These are phyloP conservation scores for Anniella stebbinsi DNA, from an alignment of 2,797 vertebrate species.

Conservation along the genomic window DNA sequence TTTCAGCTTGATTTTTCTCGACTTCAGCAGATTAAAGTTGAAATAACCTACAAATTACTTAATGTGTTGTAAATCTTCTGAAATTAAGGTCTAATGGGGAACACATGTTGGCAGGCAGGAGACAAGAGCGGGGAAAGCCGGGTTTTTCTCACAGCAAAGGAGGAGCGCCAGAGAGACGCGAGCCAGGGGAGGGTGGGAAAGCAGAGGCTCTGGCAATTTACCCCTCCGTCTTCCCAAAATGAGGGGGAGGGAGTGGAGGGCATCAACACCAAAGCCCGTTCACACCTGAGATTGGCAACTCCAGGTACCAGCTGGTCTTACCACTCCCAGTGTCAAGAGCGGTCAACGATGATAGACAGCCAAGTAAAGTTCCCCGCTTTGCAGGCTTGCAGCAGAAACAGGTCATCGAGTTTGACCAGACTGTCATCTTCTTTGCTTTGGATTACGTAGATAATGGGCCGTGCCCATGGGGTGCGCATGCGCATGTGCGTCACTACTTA, in stretches of 20 bases:
- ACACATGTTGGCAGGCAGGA: slow-evolving; percentile 83
- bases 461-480: too few relatives aligned
- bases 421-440: too few relatives aligned
- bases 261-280: background rate
- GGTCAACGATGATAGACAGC: background rate
- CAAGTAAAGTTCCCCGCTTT: background rate
- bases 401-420: too few relatives aligned
- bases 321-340: accelerated
- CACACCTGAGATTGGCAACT: background rate
- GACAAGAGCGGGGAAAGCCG: slow-evolving; percentile 68
- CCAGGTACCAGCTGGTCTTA: background rate
- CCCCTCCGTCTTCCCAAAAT: too few relatives aligned
- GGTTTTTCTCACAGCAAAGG: slow-evolving; percentile 70
- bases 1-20: slow-evolving; percentile 86
- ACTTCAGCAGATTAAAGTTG: slow-evolving; percentile 88
- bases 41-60: slow-evolving; percentile 92
- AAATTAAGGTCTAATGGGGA: slow-evolving; percentile 88
- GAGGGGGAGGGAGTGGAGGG: too few relatives aligned
- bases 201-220: background rate
- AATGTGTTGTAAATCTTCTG: slow-evolving; percentile 90
- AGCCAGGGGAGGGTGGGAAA: slow-evolving; percentile 41
- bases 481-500: too few relatives aligned
- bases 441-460: too few relatives aligned
- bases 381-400: too few relatives aligned
- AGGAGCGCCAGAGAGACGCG: slow-evolving; percentile 51